Conservation (phyloP, 2,797 vertebrate genomes). For the Miichthys miiuy region DNA sequence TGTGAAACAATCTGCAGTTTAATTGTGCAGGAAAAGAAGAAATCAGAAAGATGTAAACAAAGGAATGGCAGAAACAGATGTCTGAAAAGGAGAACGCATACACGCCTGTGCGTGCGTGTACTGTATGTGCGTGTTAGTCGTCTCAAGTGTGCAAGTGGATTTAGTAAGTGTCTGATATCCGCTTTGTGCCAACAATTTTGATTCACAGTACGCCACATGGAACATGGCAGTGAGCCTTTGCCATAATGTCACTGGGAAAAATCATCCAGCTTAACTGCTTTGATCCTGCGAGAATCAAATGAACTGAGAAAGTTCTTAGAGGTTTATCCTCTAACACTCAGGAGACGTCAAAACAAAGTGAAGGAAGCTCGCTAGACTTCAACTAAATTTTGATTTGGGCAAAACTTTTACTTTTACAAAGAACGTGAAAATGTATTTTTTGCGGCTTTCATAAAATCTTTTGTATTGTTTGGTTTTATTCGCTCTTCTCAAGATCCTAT, state of each 20-base stretch:
- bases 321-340: conserved; percentile 51
- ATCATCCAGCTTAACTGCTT: conserved; percentile 55
- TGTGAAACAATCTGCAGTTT: conserved; percentile 45
- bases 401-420: neutral
- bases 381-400: conserved; percentile 40
- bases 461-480: conserved; percentile 22
- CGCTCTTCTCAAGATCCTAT: neutral
- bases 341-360: conserved; percentile 59
- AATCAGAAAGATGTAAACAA: conserved; percentile 62
- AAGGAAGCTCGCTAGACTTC: conserved; percentile 23
- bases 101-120: neutral
- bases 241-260: conserved; percentile 69
- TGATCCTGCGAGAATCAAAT: conserved; percentile 66
- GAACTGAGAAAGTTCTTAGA: conserved; percentile 48
- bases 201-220: conserved; percentile 54
- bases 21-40: neutral
- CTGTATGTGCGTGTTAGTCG: neutral
- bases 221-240: conserved; percentile 66
- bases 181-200: conserved; percentile 55
- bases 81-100: neutral
- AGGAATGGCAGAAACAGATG: conserved; percentile 63
- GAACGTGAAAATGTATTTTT: conserved; percentile 14
- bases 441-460: conserved; percentile 11
- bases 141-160: conserved; percentile 33
- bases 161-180: conserved; percentile 62